These are phyloP conservation scores for Campaea margaritaria DNA, from an alignment of 2,888 invertebrate genomes.

Conservation along the genomic window DNA sequence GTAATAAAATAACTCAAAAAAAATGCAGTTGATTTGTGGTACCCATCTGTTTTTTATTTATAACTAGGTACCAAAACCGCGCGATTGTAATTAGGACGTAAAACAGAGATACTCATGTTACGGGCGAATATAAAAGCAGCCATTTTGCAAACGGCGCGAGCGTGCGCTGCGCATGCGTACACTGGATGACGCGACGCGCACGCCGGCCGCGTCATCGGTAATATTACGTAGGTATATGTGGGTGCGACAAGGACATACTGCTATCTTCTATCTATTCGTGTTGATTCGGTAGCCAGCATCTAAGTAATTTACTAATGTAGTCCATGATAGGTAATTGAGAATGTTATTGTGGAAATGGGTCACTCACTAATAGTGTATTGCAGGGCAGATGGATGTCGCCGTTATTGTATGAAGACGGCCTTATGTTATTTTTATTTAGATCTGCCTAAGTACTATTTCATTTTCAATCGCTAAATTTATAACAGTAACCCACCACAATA, in stretches of 20 bases:
- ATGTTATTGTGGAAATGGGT: slow-evolving; percentile 19
- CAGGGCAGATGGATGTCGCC: too few species aligned
- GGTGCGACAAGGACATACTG: slow-evolving; percentile 31
- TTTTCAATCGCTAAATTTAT: background rate
- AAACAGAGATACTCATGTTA: slow-evolving; percentile 46
- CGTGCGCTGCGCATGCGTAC: slow-evolving; percentile 49
- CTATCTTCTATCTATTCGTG: slow-evolving; percentile 12
- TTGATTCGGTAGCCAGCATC: slow-evolving; percentile 23
- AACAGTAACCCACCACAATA: background rate
- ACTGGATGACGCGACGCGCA: slow-evolving; percentile 47
- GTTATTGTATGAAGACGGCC: too few species aligned
- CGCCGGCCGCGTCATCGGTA: slow-evolving; percentile 47
- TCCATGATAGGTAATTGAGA: slow-evolving; percentile 19
- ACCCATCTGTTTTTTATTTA: slow-evolving; percentile 2
- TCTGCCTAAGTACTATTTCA: background rate
- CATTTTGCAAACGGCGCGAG: slow-evolving; percentile 63
- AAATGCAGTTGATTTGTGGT: background rate
- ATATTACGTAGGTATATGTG: slow-evolving; percentile 26
- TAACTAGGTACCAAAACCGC: background rate
- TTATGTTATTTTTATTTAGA: too few species aligned
- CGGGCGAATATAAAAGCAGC: slow-evolving; percentile 55
- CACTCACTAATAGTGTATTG: background rate
- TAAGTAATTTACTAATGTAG: slow-evolving; percentile 22
- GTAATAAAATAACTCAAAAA: background rate
- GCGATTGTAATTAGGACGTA: slow-evolving; percentile 25